phyloP scores from a whole-genome alignment of 1,140 invertebrate species.

The Ceratina calcarata region DNA sequence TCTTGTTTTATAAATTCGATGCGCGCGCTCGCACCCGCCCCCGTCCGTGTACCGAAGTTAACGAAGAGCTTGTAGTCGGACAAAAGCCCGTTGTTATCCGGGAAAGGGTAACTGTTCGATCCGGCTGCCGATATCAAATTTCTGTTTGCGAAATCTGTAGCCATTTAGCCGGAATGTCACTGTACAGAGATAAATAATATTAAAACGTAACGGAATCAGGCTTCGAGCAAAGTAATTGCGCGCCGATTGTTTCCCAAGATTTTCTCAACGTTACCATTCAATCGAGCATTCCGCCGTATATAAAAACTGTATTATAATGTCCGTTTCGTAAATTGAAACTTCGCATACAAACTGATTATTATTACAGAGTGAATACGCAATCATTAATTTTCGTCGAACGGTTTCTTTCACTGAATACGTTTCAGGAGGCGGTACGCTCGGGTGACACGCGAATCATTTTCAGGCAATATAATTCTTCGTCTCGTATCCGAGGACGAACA shows the following conservation, averaged over 20 bases:
- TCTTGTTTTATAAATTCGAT: constrained; percentile 37
- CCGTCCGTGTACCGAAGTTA: constrained; percentile 41
- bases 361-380: constrained; percentile 3
- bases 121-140: constrained; percentile 52
- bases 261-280: too few relatives aligned
- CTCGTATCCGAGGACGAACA: constrained; percentile 40
- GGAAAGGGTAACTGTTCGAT: constrained; percentile 59
- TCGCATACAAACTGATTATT: too few relatives aligned
- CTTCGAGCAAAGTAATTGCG: neutral
- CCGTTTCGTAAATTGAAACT: too few relatives aligned
- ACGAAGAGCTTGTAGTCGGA: constrained; percentile 58
- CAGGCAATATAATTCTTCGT: constrained; percentile 50
- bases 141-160: constrained; percentile 39
- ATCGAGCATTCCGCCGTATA: too few relatives aligned
- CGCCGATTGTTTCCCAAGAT: too few relatives aligned
- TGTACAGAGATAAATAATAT: neutral
- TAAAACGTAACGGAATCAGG: neutral
- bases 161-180: neutral
- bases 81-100: constrained; percentile 60
- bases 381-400: constrained; percentile 26
- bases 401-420: constrained; percentile 2
- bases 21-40: neutral
- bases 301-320: too few relatives aligned
- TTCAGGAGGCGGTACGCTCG: neutral
- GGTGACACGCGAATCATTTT: constrained; percentile 39